Base-by-base conservation (phyloP, 2,888 invertebrate genomes). In the Tiliacea aurago region DNA sequence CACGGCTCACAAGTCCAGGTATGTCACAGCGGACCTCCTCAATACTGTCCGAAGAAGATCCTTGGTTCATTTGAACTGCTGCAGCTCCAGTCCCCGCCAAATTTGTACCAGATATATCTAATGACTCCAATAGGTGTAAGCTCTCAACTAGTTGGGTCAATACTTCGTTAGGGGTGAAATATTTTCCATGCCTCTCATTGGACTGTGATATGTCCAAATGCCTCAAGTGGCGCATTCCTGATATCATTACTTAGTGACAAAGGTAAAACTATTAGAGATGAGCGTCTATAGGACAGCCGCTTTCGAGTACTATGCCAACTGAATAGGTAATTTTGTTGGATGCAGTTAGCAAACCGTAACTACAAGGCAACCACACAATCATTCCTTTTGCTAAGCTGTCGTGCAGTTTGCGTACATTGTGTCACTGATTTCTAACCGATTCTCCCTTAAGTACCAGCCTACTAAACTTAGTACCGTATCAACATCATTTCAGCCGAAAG, bases 101-200 rank as follows among this genome's bases (percentile, higher is more conserved):
- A 96, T 99, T 99, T 28, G 99, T 99, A 20, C 99, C 99, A 6
- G 99, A 99, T 90, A 99, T 99, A 94, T 99, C 99, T 86, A 99
- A 95, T 41, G 98, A 98, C 58, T 97, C 97, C 76, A 99, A 95
- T 67, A 97, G 93, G 0, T 98, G 98, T 87, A 99, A 96, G 90
- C 96, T 97, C 67, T 97, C 96, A 18, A 99, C 97, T 53, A 99
- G 95, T 84, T 97, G 96, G 37, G 97, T 95, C 56, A 99, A 94
- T 47, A 97, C 96, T 80, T 97, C 96, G 94, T 98, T 98, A 5
- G 98, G 98, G 86, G 98, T 97, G 51, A 97, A 96, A 92, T 98
- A 99, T 79, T 97, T 97, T 9, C 98, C 98, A 84, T 97, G 97
- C 62, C 97, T 97, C 76, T 97, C 97, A 88, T 97, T 97, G 1